Evolutionary conservation across 2,888 invertebrate species (phyloP).

Genomic region (Ecliptopera silaceata): DNA sequence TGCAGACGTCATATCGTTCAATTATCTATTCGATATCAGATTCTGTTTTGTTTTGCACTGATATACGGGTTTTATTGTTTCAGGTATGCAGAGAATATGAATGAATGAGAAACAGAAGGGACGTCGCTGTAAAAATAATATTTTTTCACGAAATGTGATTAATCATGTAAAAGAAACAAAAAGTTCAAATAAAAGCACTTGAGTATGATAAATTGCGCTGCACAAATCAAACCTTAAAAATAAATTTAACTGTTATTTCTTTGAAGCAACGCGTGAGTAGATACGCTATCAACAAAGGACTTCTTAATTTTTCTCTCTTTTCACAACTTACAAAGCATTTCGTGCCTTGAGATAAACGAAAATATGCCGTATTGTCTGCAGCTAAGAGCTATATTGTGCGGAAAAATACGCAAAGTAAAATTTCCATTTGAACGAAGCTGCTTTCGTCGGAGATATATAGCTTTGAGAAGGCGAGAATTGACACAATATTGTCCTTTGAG

Average conservation of each 20-base stretch:
- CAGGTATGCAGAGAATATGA: constrained; percentile 18
- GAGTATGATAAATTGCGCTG: constrained; percentile 20
- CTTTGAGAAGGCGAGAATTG: constrained; percentile 60
- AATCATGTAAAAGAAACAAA: not conserved
- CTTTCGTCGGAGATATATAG: constrained; percentile 58
- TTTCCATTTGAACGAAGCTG: constrained; percentile 59
- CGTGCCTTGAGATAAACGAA: constrained; percentile 26
- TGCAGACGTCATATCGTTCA: constrained; percentile 3
- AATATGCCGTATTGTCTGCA: constrained; percentile 30
- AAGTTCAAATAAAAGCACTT: constrained; percentile 10
- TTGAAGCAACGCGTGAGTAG: constrained; percentile 45
- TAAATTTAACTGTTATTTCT: constrained; percentile 43
- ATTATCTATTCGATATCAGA: constrained; percentile 13
- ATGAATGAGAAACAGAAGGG: not conserved
- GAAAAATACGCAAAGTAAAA: constrained; percentile 33
- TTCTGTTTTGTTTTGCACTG: not conserved
- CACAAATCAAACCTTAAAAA: constrained; percentile 35
- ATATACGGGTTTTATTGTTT: constrained; percentile 23
- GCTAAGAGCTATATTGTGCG: constrained; percentile 37
- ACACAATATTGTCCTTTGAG: constrained; percentile 66
- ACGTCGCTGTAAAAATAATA: no score
- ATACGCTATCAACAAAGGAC: constrained; percentile 46
- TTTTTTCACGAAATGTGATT: not conserved
- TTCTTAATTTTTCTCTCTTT: constrained; percentile 48
- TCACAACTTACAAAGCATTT: constrained; percentile 34